phyloP scores from a whole-genome alignment of 2,888 invertebrate species.

The Caenorhabditis angaria region DNA sequence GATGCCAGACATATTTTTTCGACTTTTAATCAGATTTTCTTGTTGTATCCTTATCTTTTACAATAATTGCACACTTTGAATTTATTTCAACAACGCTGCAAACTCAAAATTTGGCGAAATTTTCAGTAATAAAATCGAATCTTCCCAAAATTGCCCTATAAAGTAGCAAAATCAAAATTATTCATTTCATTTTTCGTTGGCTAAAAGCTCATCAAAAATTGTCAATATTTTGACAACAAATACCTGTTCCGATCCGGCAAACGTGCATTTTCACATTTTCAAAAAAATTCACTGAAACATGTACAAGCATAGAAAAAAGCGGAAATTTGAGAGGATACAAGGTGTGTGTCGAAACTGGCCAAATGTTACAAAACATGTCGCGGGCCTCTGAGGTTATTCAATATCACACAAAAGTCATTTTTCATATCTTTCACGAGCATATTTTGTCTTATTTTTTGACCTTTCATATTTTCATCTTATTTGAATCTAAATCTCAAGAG shows the following conservation, averaged over 20 bases:
- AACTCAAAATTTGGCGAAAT: too few species aligned
- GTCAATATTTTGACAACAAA: not conserved
- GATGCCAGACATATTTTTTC: too few species aligned
- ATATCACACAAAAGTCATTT: slow-evolving; percentile 20
- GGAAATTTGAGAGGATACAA: slow-evolving; percentile 31
- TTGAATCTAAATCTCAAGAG: not conserved
- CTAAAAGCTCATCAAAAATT: too few species aligned
- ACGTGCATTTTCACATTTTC: slow-evolving; percentile 30
- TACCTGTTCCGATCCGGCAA: too few species aligned
- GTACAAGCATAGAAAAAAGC: slow-evolving; percentile 23
- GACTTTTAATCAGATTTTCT: too few species aligned
- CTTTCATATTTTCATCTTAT: not conserved
- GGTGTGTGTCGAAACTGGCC: slow-evolving; percentile 39
- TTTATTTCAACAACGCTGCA: too few species aligned
- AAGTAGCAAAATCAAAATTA: too few species aligned
- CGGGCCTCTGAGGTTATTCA: slow-evolving; percentile 21
- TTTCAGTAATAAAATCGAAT: too few species aligned
- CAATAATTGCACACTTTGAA: too few species aligned
- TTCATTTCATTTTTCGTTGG: too few species aligned
- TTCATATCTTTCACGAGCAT: slow-evolving; percentile 22
- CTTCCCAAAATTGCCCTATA: too few species aligned
- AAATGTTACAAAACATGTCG: slow-evolving; percentile 45
- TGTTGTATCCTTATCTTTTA: too few species aligned
- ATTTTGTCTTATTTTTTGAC: slow-evolving; percentile 24
- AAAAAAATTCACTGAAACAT: slow-evolving; percentile 19